Conservation (phyloP, 2,797 vertebrate genomes). For the Schizopygopsis malacanthus region DNA sequence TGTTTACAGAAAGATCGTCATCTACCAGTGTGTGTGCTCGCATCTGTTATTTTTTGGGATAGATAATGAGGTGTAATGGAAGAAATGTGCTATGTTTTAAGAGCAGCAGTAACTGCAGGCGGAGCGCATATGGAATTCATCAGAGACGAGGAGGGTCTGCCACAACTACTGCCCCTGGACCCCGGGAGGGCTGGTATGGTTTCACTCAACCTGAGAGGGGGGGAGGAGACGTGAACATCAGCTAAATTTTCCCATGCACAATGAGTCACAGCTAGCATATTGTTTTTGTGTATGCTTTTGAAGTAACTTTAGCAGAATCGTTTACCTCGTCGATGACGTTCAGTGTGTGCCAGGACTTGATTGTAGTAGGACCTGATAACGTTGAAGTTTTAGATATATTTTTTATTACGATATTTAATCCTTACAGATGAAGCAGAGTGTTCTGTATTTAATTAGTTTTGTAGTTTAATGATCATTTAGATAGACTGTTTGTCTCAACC, state of each 20-base stretch:
- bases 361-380: neutral
- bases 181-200: neutral
- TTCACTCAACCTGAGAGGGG: neutral
- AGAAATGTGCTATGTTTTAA: slow-evolving; percentile 38
- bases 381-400: neutral
- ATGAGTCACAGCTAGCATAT: neutral
- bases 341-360: neutral
- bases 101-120: slow-evolving; percentile 39
- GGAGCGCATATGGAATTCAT: slow-evolving; percentile 38
- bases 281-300: slow-evolving; percentile 1
- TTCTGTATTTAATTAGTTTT: neutral
- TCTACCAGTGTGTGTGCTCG: neutral
- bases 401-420: neutral
- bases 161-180: slow-evolving; percentile 33
- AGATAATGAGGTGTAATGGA: slow-evolving; percentile 51
- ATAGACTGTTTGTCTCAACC: neutral
- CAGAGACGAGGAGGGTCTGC: slow-evolving; percentile 30
- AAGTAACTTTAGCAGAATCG: neutral
- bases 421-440: neutral
- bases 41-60: slow-evolving; percentile 31
- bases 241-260: slow-evolving; percentile 16
- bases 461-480: neutral
- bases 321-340: neutral
- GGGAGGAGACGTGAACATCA: neutral
- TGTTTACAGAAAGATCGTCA: neutral